A percentile compares a stretch with the other conserved stretches of the same genome.
phyloP scores from a whole-genome alignment of 2,797 vertebrate species.

The Hyperoplus immaculatus region DNA sequence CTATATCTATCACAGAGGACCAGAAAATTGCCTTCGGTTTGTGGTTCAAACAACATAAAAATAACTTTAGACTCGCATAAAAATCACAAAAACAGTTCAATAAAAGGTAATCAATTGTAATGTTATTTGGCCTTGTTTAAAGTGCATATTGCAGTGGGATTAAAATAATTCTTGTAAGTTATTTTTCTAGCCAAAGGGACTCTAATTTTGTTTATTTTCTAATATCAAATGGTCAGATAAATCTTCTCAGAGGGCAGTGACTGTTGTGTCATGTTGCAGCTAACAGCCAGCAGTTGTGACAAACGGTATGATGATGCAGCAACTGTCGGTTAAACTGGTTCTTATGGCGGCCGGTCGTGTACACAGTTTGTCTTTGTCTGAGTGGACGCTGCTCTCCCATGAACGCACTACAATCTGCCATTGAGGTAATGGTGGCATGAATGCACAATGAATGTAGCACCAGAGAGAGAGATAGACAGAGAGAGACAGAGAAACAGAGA shows the following conservation, averaged over 20 bases:
- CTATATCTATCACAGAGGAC: too few relatives aligned
- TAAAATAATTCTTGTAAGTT: too few relatives aligned
- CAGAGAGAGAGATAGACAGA: too few relatives aligned
- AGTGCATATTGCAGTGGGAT: too few relatives aligned
- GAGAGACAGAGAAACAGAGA: neutral
- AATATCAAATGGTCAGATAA: neutral
- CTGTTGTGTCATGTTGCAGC: neutral
- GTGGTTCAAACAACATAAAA: too few relatives aligned
- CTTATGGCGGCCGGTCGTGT: constrained; percentile 5
- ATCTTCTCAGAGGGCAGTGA: neutral
- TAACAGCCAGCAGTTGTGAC: constrained; percentile 3
- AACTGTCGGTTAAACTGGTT: constrained; percentile 3
- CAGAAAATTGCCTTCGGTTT: too few relatives aligned
- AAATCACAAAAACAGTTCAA: too few relatives aligned
- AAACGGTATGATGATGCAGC: neutral
- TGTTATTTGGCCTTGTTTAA: too few relatives aligned
- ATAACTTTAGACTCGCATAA: too few relatives aligned
- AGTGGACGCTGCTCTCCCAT: constrained; percentile 19
- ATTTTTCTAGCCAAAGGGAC: too few relatives aligned
- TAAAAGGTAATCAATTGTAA: too few relatives aligned
- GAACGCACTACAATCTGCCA: constrained; percentile 72
- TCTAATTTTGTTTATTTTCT: too few relatives aligned
- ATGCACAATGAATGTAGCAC: constrained; percentile 53
- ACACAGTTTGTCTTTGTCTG: constrained; percentile 75
- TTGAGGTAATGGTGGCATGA: constrained; percentile 69